These are phyloP conservation scores for Macropis europaea DNA, from an alignment of 2,888 invertebrate species.

Conservation along the genomic window DNA sequence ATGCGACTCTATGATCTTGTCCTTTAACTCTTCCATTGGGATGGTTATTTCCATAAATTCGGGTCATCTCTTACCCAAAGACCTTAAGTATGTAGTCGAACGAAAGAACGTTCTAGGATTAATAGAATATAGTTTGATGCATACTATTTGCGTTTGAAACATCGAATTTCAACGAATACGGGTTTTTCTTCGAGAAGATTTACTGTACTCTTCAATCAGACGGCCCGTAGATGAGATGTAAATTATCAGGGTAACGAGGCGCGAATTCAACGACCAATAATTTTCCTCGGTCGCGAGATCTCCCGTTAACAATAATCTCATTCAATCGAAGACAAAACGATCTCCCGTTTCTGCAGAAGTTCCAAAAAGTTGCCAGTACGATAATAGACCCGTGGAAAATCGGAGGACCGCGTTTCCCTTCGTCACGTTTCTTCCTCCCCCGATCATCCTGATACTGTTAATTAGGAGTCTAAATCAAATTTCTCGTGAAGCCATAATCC, in stretches of 20 bases:
- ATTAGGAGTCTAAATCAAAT: constrained; percentile 10
- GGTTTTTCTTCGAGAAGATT: too few species aligned
- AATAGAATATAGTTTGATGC: too few species aligned
- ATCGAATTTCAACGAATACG: too few species aligned
- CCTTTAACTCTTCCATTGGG: too few species aligned
- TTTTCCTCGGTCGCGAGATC: neutral
- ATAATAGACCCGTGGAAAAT: neutral
- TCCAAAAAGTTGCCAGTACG: neutral
- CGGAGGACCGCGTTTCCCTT: too few species aligned
- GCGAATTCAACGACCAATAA: neutral
- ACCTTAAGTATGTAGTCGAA: too few species aligned
- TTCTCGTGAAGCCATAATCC: neutral
- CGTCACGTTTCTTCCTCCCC: neutral
- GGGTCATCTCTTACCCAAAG: too few species aligned
- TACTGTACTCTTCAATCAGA: too few species aligned
- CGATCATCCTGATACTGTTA: neutral
- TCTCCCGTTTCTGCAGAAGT: neutral
- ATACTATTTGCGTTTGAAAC: too few species aligned
- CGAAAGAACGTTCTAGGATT: too few species aligned
- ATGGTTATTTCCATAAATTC: too few species aligned
- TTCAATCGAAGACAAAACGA: neutral
- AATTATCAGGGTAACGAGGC: constrained; percentile 1
- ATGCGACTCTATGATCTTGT: too few species aligned
- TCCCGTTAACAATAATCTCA: constrained; percentile 1
- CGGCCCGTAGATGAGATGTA: neutral